Evolutionary conservation across 2,888 invertebrate genomes (phyloP).

Genomic region (Sesamia inferens): DNA sequence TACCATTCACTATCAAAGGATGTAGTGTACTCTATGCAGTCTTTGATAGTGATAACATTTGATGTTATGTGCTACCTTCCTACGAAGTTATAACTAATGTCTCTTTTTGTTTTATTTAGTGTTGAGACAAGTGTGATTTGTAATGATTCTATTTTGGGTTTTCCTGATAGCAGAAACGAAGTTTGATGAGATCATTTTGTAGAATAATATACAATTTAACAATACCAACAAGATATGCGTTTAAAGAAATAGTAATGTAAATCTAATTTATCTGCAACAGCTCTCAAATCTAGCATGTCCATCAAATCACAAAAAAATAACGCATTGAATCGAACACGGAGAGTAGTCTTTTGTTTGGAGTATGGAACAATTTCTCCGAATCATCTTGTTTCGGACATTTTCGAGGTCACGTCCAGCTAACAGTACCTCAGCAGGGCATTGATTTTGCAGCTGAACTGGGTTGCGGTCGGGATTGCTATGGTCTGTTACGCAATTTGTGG

Average conservation of each 20-base stretch:
- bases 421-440: conserved; percentile 61
- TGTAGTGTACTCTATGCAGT: conserved; percentile 53
- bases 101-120: conserved; percentile 1
- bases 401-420: conserved; percentile 69
- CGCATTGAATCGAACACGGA: conserved; percentile 26
- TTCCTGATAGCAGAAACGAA: not conserved
- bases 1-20: conserved; percentile 43
- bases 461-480: conserved; percentile 55
- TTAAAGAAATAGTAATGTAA: not conserved
- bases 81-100: conserved; percentile 17
- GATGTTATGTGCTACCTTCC: conserved; percentile 18
- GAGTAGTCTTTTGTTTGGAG: conserved; percentile 51
- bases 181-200: not conserved
- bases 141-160: conserved; percentile 4
- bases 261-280: not conserved
- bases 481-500: conserved; percentile 61
- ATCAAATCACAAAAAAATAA: conserved; percentile 20
- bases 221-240: conserved; percentile 2
- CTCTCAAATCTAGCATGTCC: conserved; percentile 20
- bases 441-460: conserved; percentile 59
- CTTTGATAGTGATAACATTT: conserved; percentile 50
- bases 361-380: conserved; percentile 61
- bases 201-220: not conserved
- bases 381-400: conserved; percentile 66
- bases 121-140: conserved; percentile 15